Percentiles rank a stretch among this genome's conserved stretches.
Evolutionary conservation across 2,888 invertebrate genomes (phyloP).

Genomic region (Cheilosia vernalis): DNA sequence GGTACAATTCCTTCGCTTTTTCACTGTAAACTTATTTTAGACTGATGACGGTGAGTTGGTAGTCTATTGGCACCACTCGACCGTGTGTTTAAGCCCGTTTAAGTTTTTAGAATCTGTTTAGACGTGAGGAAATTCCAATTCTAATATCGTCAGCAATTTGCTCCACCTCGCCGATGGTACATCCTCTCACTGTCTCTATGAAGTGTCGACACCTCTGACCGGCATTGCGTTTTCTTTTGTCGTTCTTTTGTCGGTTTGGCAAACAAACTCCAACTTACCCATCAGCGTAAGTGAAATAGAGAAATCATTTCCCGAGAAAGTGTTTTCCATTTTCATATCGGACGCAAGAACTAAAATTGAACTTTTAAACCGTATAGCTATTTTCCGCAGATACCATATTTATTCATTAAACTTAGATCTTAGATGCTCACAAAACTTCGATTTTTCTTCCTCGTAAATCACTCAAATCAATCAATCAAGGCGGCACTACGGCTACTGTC

Average conservation of each 20-base stretch:
- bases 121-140: no score
- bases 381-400: background rate
- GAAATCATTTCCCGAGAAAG: slow-evolving; percentile 61
- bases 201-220: background rate
- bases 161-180: no score
- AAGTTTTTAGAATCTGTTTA: no score
- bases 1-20: no score
- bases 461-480: slow-evolving; percentile 68
- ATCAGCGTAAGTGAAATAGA: slow-evolving; percentile 41
- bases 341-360: slow-evolving; percentile 33
- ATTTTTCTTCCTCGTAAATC: slow-evolving; percentile 37
- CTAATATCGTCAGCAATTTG: no score
- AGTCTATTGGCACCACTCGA: no score
- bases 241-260: slow-evolving; percentile 2
- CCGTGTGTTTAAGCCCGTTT: no score
- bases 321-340: slow-evolving; percentile 54
- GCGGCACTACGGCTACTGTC: slow-evolving; percentile 68
- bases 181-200: background rate
- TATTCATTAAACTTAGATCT: slow-evolving; percentile 31
- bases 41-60: no score
- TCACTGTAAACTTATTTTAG: no score
- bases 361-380: background rate
- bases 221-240: slow-evolving; percentile 19
- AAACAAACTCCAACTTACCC: slow-evolving; percentile 10
- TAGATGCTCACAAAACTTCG: slow-evolving; percentile 11